phyloP scores from a whole-genome alignment of 2,888 invertebrate species.

The Idaea dimidiata region DNA sequence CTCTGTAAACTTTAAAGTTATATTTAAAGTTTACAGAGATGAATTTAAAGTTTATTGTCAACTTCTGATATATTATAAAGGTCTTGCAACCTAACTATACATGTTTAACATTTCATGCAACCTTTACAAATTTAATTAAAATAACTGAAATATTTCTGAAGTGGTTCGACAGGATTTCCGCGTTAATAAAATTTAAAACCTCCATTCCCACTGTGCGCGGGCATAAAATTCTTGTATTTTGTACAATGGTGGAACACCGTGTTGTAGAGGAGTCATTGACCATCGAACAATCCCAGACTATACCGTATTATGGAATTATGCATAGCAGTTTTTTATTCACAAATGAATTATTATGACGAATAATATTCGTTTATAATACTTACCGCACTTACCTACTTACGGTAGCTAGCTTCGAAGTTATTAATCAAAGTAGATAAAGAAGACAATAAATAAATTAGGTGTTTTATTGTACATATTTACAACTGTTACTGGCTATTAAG shows the following conservation, averaged over 20 bases:
- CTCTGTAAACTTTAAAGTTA: no score
- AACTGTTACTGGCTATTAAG: neutral
- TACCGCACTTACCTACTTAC: neutral
- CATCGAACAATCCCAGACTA: conserved; percentile 17
- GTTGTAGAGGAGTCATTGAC: conserved; percentile 40
- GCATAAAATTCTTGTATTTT: conserved; percentile 23
- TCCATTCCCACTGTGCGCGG: conserved; percentile 30
- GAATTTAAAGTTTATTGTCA: no score
- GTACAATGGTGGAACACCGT: conserved; percentile 31
- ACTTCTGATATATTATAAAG: neutral
- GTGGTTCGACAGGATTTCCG: conserved; percentile 25
- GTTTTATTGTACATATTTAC: neutral
- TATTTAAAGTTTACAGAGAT: no score
- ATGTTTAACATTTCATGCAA: neutral
- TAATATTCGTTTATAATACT: no score
- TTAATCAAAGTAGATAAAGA: neutral
- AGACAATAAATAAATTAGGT: neutral
- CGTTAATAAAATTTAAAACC: conserved; percentile 24
- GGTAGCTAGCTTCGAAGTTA: neutral
- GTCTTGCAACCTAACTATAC: neutral
- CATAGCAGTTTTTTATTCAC: neutral
- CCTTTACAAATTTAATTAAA: neutral
- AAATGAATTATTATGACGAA: neutral
- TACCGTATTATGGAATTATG: conserved; percentile 3
- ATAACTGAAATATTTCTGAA: conserved; percentile 7